Percentiles rank a stretch among this genome's conserved stretches.
Conservation (phyloP, 1,140 invertebrate genomes). For the Fopius arisanus region DNA sequence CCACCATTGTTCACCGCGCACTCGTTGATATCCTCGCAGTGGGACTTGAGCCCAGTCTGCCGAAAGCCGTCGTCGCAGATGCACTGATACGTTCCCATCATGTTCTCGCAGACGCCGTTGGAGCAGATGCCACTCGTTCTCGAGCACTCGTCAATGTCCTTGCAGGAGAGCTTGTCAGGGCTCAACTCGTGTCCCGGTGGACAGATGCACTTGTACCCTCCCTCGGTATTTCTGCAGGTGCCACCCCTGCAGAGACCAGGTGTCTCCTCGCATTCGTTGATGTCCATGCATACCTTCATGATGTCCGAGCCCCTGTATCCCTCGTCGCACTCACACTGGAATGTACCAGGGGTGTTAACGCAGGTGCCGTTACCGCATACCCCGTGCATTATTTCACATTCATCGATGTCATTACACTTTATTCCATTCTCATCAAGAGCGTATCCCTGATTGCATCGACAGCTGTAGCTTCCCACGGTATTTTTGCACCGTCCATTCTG, state of each 20-base stretch:
- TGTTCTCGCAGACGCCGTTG: slow-evolving; percentile 86
- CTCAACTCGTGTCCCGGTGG: slow-evolving; percentile 73
- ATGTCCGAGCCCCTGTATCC: slow-evolving; percentile 80
- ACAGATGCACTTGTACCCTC: slow-evolving; percentile 72
- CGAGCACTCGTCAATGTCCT: slow-evolving; percentile 77
- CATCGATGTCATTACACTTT: slow-evolving; percentile 86
- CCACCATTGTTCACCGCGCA: slow-evolving; percentile 70
- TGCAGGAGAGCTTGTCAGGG: slow-evolving; percentile 71
- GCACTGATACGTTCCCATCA: slow-evolving; percentile 87
- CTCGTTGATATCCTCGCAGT: slow-evolving; percentile 74
- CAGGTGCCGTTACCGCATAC: slow-evolving; percentile 87
- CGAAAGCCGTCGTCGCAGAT: slow-evolving; percentile 83
- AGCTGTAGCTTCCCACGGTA: slow-evolving; percentile 73
- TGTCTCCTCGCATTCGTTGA: slow-evolving; percentile 76
- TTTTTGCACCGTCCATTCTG: slow-evolving; percentile 82
- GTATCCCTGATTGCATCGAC: slow-evolving; percentile 78
- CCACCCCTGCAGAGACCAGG: slow-evolving; percentile 75
- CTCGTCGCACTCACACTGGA: slow-evolving; percentile 80
- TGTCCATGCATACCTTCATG: slow-evolving; percentile 86
- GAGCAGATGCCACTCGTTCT: slow-evolving; percentile 84
- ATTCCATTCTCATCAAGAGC: slow-evolving; percentile 78
- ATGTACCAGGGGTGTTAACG: slow-evolving; percentile 82
- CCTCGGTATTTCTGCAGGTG: slow-evolving; percentile 70
- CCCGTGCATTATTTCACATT: slow-evolving; percentile 84
- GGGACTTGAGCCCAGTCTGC: slow-evolving; percentile 70